A percentile compares a stretch with the other conserved stretches of the same genome.
Evolutionary conservation across 1,140 invertebrate species (phyloP).

Genomic region (Bombus confusus): DNA sequence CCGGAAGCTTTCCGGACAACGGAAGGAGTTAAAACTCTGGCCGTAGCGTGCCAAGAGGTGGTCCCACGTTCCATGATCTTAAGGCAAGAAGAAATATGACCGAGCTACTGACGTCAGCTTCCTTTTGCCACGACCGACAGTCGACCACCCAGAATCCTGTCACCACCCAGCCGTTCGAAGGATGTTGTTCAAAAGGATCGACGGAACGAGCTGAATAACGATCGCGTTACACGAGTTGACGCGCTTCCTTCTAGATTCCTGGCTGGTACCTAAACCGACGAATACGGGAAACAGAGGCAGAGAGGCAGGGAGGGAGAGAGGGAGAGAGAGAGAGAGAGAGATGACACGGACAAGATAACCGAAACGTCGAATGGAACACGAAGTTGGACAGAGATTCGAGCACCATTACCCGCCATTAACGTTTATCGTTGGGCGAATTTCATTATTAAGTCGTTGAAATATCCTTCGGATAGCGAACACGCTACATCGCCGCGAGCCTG

Average conservation of each 20-base stretch:
- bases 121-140: conserved; percentile 74
- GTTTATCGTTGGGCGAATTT: conserved; percentile 7
- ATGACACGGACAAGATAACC: conserved; percentile 41
- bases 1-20: conserved; percentile 58
- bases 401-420: background rate
- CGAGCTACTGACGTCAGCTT: conserved; percentile 72
- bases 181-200: conserved; percentile 63
- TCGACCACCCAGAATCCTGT: conserved; percentile 81
- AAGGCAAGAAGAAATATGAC: conserved; percentile 78
- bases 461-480: conserved; percentile 19
- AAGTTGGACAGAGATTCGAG: conserved; percentile 5
- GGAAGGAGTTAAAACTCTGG: conserved; percentile 50
- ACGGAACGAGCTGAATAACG: conserved; percentile 52
- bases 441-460: conserved; percentile 36
- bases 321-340: background rate
- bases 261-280: background rate
- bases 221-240: conserved; percentile 63
- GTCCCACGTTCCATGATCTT: conserved; percentile 66
- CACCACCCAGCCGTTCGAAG: conserved; percentile 72
- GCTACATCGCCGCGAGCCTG: background rate
- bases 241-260: conserved; percentile 27
- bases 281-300: background rate
- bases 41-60: conserved; percentile 52
- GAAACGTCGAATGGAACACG: background rate
- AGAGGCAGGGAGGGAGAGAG: no score